Evolutionary conservation across 2,797 vertebrate genomes (phyloP), one percentile per base, ranked within the genome.

Genomic region (Dipus sagitta): DNA sequence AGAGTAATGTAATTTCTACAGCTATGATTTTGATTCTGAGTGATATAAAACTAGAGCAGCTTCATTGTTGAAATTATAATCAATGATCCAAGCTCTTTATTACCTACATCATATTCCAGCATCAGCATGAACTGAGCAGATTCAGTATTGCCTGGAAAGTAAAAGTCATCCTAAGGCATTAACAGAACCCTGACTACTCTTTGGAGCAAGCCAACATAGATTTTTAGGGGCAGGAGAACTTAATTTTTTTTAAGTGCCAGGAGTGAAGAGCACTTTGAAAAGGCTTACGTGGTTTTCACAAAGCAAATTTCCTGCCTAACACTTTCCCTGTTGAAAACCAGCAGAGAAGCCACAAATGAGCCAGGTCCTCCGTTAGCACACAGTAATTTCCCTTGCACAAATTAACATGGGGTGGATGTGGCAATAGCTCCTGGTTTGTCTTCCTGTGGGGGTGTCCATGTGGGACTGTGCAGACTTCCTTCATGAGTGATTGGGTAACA

Each of bases 301-400:
- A 93, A 84, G 34, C 68, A 93, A 91, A 94, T 94, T 93, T 96
- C 74, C 92, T 96, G 71, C 47, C 42, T 23, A 47, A 67, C 10
- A 78, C 20, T 84, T 90, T 94, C 47, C 58, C 60, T 89, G 24
- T 54, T 94, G 60, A 91, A 92, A 95, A 90, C 38, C n/a, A 68
- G 92, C 60, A 93, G 74, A 79, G 67, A 96, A 88, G 17, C 70
- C 72, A 91, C 86, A 96, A 76, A 86, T 30, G 71, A 34, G 93
- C 90, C 95, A 71, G 28, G 52, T 34, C 64, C n/a, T 94, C 62
- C 54, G 85, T 95, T 89, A 85, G 72, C 30, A 42, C 52, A 15
- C 28, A 76, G 90, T 68, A 84, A 96, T 94, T 94, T 96, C 82
- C 78, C 64, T 75, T 82, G 20, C 47, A 87, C 62, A 89, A 80